A percentile compares a stretch with the other conserved stretches of the same genome.
Evolutionary conservation across 2,113 vertebrate species (phyloP).

Genomic region (Phylloscopus trochilus): DNA sequence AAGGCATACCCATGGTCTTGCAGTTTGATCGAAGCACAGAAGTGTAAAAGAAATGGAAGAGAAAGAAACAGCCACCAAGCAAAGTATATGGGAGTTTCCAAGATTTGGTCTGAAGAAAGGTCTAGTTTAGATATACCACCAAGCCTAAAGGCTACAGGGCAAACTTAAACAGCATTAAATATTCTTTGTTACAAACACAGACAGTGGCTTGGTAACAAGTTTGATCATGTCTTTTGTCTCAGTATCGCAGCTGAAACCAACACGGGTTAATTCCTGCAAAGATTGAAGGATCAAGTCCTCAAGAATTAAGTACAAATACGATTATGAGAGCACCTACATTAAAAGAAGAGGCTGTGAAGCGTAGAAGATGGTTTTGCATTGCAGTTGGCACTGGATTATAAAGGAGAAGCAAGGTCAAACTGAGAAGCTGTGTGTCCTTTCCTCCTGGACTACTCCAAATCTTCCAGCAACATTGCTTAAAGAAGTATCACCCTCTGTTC

Average conservation of each 20-base stretch:
- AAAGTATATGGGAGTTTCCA: not conserved
- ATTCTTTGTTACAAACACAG: not conserved
- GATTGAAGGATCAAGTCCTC: not conserved
- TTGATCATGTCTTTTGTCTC: not conserved
- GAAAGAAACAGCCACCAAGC: not conserved
- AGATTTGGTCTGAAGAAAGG: not conserved
- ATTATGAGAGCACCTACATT: not conserved
- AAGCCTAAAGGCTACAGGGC: not conserved
- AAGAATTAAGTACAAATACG: not conserved
- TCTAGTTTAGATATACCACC: not conserved
- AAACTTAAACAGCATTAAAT: not conserved
- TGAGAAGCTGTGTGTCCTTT: not conserved
- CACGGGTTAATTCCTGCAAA: not conserved
- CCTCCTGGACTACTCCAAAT: not conserved
- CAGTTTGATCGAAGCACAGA: not conserved
- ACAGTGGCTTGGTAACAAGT: not conserved
- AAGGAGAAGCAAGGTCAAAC: not conserved
- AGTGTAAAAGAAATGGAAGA: not conserved
- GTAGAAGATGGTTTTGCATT: not conserved
- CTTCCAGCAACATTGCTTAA: not conserved
- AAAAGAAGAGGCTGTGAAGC: not conserved
- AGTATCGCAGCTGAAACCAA: not conserved
- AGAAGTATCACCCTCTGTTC: not conserved
- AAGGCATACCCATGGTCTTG: not conserved
- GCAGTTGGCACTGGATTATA: not conserved